These are phyloP conservation scores for Lathronympha strigana DNA, from an alignment of 2,888 invertebrate genomes.

Conservation along the genomic window DNA sequence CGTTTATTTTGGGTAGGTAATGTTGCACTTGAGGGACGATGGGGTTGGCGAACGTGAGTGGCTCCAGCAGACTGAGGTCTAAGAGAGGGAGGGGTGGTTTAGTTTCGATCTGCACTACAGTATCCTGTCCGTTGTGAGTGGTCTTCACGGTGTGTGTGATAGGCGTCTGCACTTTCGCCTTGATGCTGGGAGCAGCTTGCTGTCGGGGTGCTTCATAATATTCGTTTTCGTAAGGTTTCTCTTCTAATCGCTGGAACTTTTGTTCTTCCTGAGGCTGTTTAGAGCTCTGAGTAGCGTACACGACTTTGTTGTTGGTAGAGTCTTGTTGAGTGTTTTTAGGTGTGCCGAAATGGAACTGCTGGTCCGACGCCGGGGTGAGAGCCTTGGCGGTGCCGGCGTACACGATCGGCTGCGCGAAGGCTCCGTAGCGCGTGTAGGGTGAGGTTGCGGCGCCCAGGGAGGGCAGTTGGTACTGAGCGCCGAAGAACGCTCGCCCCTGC, in stretches of 20 bases:
- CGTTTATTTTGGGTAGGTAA: conserved; percentile 70
- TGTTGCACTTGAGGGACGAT: conserved; percentile 79
- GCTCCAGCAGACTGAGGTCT: conserved; percentile 73
- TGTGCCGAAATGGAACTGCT: conserved; percentile 47
- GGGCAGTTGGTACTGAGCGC: conserved; percentile 62
- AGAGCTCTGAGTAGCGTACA: conserved; percentile 55
- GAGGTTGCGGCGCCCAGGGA: conserved; percentile 56
- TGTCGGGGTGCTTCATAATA: conserved; percentile 42
- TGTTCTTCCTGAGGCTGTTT: conserved; percentile 53
- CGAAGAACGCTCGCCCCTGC: conserved; percentile 62
- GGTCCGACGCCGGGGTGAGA: conserved; percentile 52
- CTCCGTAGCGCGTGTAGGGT: conserved; percentile 53
- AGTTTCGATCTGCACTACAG: conserved; percentile 65
- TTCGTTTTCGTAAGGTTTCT: conserved; percentile 44
- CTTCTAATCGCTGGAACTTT: conserved; percentile 56
- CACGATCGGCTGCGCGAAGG: conserved; percentile 56
- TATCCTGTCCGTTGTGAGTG: conserved; percentile 67
- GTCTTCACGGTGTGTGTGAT: conserved; percentile 61
- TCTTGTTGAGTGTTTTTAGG: conserved; percentile 57
- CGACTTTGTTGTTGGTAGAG: conserved; percentile 59
- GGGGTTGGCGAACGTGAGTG: conserved; percentile 75
- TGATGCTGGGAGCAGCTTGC: conserved; percentile 28
- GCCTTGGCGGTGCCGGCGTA: conserved; percentile 60
- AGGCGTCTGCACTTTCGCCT: conserved; percentile 50
- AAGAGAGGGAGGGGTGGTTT: conserved; percentile 69